phyloP scores from a whole-genome alignment of 1,140 invertebrate species.

The Dryas iulia region DNA sequence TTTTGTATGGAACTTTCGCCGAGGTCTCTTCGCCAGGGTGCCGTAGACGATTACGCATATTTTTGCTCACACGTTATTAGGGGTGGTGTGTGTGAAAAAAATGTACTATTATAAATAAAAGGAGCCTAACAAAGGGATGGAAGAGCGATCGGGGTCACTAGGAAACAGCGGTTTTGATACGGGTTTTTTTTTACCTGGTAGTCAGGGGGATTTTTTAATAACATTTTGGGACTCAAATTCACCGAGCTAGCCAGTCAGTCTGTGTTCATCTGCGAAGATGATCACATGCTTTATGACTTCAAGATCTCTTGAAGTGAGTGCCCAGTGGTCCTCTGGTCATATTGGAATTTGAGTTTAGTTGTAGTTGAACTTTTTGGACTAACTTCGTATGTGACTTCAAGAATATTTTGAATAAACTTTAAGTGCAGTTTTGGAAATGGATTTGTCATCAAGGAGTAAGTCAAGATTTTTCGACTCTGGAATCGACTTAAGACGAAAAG shows the following conservation, averaged over 20 bases:
- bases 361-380: conserved; percentile 6
- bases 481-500: conserved; percentile 75
- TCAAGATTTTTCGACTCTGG: conserved; percentile 80
- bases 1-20: conserved; percentile 58
- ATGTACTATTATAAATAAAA: conserved; percentile 78
- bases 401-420: conserved; percentile 22
- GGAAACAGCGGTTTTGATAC: conserved; percentile 78
- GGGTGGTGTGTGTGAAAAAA: conserved; percentile 78
- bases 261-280: conserved; percentile 78
- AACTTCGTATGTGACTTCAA: not conserved
- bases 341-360: conserved; percentile 26
- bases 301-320: conserved; percentile 46
- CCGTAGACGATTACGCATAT: conserved; percentile 71
- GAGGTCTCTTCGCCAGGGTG: conserved; percentile 39
- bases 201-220: conserved; percentile 69
- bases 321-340: conserved; percentile 60
- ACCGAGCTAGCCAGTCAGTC: conserved; percentile 72
- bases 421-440: conserved; percentile 58
- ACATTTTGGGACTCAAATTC: conserved; percentile 59
- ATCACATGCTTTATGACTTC: conserved; percentile 72
- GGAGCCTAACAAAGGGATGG: conserved; percentile 72
- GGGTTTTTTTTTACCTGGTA: conserved; percentile 75
- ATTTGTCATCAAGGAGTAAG: conserved; percentile 77
- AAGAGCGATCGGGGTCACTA: conserved; percentile 78
- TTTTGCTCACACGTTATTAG: conserved; percentile 75